Evolutionary conservation across 2,113 vertebrate genomes (phyloP), one percentile per base, ranked within the genome.

Genomic region (Menidia beryllina): DNA sequence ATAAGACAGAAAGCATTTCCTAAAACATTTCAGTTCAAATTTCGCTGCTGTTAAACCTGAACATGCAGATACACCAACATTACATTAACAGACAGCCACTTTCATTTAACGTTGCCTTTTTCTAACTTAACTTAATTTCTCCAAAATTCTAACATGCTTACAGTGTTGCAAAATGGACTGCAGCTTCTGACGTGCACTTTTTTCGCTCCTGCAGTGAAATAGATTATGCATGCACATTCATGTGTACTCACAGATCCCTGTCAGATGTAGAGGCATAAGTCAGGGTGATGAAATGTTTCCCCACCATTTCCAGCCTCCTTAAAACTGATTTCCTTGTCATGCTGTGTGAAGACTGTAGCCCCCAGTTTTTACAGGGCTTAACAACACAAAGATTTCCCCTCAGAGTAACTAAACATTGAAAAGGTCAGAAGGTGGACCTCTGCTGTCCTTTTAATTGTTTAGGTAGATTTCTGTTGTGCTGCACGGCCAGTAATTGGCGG

Each of bases 241-340:
- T 84, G 79, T 91, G 78, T 86, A 84, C 80, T 73, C 86, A 79
- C 88, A 87, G 86, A 88, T 81, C 80, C 84, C 83, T 91, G 91
- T 92, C 88, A 87, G 86, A 87, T 79, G 65, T 39, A 43, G 78
- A 83, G 19, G 69, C 56, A 50, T 66, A 72, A 88, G 69, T 83
- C 80, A 69, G 55, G 53, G 41, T 85, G 79, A 88, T 83, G 80
- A 87, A 88, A 80, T 79, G 51, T 83, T 85, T 78, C 66, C 26
- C 38, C 52, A 48, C 53, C 77, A 79, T 77, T 85, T 85, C 64
- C 15, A 50, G 50, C 41, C 71, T 26, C 41, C 59, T 85, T 79
- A 83, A 86, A 88, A 77, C 52, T 54, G 77, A 85, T 88, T 88
- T 72, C 79, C 75, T 84, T 85, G 81, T 88, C 85, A 75, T 56